These are phyloP conservation scores for Catharus ustulatus DNA, from an alignment of 2,797 vertebrate genomes.

Conservation along the genomic window DNA sequence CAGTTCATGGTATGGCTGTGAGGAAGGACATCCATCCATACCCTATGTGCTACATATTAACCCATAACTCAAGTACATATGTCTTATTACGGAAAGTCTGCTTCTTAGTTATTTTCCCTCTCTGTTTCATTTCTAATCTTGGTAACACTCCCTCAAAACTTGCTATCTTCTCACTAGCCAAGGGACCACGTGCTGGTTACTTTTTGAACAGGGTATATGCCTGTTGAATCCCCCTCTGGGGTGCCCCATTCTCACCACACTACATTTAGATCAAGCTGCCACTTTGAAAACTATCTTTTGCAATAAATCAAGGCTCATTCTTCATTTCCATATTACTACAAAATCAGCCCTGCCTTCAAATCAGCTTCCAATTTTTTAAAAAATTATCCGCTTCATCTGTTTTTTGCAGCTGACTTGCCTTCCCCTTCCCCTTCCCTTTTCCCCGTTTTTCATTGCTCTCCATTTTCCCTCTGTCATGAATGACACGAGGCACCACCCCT, in stretches of 20 bases:
- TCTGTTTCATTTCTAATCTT: neutral
- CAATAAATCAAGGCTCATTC: neutral
- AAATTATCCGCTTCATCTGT: neutral
- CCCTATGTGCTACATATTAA: neutral
- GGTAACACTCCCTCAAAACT: neutral
- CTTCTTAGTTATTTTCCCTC: neutral
- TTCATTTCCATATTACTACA: neutral
- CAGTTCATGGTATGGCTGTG: neutral
- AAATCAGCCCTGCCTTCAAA: neutral
- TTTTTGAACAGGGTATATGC: neutral
- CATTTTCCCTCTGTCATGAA: neutral
- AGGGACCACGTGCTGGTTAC: neutral
- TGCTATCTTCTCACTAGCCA: neutral
- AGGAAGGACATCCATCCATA: neutral
- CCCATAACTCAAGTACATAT: neutral
- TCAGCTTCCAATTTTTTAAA: neutral
- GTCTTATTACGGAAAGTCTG: neutral
- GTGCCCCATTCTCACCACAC: too few species aligned
- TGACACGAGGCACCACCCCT: accelerated
- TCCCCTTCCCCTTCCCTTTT: neutral
- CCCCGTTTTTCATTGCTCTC: neutral
- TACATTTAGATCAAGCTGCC: neutral
- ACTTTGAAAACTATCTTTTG: neutral
- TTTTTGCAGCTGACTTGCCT: neutral
- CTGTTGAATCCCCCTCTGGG: neutral